These are phyloP conservation scores for Sinocyclocheilus grahami DNA, from an alignment of 2,113 vertebrate species.

Conservation along the genomic window DNA sequence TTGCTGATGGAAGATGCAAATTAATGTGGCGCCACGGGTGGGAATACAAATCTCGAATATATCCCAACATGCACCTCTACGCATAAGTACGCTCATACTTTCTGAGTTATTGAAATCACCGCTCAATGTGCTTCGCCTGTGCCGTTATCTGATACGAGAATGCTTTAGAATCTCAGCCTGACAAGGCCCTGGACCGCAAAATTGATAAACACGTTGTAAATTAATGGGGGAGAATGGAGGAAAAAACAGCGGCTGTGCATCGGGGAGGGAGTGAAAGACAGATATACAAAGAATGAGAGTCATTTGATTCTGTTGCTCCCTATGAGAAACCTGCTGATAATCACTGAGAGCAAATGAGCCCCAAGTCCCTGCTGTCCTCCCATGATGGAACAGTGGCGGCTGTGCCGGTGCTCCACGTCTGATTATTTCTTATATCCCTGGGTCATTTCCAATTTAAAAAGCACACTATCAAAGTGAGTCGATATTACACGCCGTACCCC, in stretches of 20 bases:
- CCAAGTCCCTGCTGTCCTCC: conserved; percentile 21
- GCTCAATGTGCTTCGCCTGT: not conserved
- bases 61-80: conserved; percentile 43
- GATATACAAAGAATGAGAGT: conserved; percentile 18
- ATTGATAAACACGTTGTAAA: conserved; percentile 42
- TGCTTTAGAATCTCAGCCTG: conserved; percentile 32
- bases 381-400: conserved; percentile 18
- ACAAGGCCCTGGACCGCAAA: conserved; percentile 38
- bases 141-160: conserved; percentile 15
- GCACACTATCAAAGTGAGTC: conserved; percentile 14
- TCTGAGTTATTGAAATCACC: not conserved
- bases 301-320: conserved; percentile 14
- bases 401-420: conserved; percentile 9
- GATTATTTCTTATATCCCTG: conserved; percentile 1
- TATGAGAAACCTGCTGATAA: conserved; percentile 45
- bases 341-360: conserved; percentile 31
- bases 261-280: conserved; percentile 28
- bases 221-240: not conserved
- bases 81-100: conserved; percentile 1
- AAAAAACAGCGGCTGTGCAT: conserved; percentile 3
- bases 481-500: conserved; percentile 20
- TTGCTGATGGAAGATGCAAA: conserved; percentile 47
- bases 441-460: conserved; percentile 43
- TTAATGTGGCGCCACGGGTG: conserved; percentile 20
- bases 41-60: conserved; percentile 22